Evolutionary conservation across 1,140 invertebrate genomes (phyloP).

Genomic region (Propsilocerus akamusi): DNA sequence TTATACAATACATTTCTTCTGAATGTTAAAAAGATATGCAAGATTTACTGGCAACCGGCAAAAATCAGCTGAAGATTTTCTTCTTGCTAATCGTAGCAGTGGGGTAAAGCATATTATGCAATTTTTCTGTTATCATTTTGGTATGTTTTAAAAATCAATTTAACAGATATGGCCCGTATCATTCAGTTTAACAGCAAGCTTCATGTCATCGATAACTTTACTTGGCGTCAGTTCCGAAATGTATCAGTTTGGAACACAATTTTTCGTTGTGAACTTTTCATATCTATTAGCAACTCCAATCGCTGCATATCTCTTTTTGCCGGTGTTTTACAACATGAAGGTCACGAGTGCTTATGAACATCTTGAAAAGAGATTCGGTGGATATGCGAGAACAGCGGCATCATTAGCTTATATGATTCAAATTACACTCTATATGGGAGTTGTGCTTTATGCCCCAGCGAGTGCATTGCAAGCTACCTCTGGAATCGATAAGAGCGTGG

Average conservation of each 20-base stretch:
- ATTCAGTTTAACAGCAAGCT: constrained; percentile 82
- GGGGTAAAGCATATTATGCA: constrained; percentile 27
- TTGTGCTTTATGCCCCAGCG: constrained; percentile 83
- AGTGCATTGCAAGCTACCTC: constrained; percentile 76
- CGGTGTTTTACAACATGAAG: constrained; percentile 74
- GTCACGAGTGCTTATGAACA: constrained; percentile 84
- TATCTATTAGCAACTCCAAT: constrained; percentile 67
- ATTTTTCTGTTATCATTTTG: not conserved
- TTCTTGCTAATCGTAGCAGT: constrained; percentile 19
- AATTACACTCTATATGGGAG: constrained; percentile 79
- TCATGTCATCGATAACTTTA: constrained; percentile 85
- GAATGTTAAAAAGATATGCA: constrained; percentile 5
- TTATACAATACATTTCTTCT: not conserved
- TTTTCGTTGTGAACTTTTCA: constrained; percentile 63
- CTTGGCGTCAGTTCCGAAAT: constrained; percentile 75
- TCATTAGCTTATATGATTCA: constrained; percentile 62
- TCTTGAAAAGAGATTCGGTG: constrained; percentile 63
- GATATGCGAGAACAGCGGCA: constrained; percentile 40
- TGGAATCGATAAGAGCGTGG: constrained; percentile 45
- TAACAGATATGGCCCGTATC: too few relatives aligned
- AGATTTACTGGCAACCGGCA: constrained; percentile 72
- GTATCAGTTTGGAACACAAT: constrained; percentile 67
- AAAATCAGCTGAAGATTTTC: constrained; percentile 41
- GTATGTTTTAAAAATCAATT: too few relatives aligned
- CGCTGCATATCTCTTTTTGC: constrained; percentile 62